Evolutionary conservation across 2,113 vertebrate genomes (phyloP).

Genomic region (Empidonax alnorum): DNA sequence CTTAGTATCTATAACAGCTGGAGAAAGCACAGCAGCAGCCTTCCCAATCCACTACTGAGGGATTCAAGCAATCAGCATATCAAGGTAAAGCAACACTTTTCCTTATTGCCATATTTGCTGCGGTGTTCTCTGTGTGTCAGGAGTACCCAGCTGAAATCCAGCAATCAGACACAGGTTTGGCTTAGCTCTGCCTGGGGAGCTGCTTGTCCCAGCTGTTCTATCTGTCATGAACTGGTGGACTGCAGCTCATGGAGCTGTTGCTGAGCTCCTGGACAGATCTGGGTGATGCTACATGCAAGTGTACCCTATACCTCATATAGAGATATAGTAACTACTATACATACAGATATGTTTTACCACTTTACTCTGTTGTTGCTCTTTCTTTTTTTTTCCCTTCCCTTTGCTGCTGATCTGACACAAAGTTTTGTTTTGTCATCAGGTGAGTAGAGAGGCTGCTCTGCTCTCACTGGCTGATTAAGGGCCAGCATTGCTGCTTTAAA

Average conservation of each 20-base stretch:
- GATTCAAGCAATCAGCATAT: slow-evolving; percentile 91
- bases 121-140: too few relatives aligned
- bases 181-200: background rate
- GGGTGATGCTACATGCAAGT: background rate
- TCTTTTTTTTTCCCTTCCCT: background rate
- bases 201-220: background rate
- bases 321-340: background rate
- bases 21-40: slow-evolving; percentile 91
- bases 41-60: slow-evolving; percentile 91
- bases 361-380: background rate
- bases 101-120: rapidly evolving
- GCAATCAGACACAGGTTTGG: background rate
- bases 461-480: background rate
- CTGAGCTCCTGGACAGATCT: background rate
- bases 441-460: background rate
- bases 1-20: slow-evolving; percentile 88
- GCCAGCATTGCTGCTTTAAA: background rate
- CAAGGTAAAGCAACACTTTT: slow-evolving; percentile 72
- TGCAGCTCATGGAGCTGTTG: background rate
- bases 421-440: background rate
- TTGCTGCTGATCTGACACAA: background rate
- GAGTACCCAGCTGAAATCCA: background rate
- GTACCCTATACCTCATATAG: rapidly evolving
- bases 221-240: background rate
- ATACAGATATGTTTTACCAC: background rate